Percentiles rank a stretch among this genome's conserved stretches.
Conservation (phyloP, 2,888 invertebrate genomes). For the Apamea crenata region DNA sequence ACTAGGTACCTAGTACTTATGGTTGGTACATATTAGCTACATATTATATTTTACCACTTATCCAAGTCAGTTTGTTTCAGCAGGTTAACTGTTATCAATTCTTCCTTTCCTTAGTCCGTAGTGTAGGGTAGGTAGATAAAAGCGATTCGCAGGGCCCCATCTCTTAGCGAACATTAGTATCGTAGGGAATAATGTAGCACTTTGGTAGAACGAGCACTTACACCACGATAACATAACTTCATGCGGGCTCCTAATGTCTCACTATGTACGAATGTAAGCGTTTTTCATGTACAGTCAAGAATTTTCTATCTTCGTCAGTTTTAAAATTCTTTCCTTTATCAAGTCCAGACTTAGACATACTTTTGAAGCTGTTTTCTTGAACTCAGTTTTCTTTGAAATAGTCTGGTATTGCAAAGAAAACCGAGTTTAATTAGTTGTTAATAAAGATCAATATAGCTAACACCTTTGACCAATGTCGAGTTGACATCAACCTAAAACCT, state of each 20-base stretch:
- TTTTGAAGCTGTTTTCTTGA: too few relatives aligned
- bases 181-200: slow-evolving; percentile 52
- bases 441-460: neutral
- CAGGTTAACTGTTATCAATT: slow-evolving; percentile 25
- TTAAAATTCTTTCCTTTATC: neutral
- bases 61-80: neutral
- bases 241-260: slow-evolving; percentile 46
- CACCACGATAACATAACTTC: slow-evolving; percentile 49
- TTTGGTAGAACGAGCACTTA: slow-evolving; percentile 57
- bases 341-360: neutral
- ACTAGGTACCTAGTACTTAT: too few relatives aligned
- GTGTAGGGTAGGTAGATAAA: slow-evolving; percentile 34
- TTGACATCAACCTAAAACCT: neutral
- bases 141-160: slow-evolving; percentile 35
- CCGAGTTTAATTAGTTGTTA: neutral
- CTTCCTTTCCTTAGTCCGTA: slow-evolving; percentile 16
- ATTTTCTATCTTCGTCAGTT: neutral
- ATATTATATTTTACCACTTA: neutral
- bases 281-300: slow-evolving; percentile 1
- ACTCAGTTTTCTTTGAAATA: too few relatives aligned
- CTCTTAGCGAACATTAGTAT: slow-evolving; percentile 54
- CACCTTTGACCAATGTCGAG: neutral
- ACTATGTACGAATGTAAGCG: slow-evolving; percentile 17
- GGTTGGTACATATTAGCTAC: too few relatives aligned
- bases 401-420: neutral